Conservation (phyloP, 2,888 invertebrate genomes). For the Aphidoletes aphidimyza region DNA sequence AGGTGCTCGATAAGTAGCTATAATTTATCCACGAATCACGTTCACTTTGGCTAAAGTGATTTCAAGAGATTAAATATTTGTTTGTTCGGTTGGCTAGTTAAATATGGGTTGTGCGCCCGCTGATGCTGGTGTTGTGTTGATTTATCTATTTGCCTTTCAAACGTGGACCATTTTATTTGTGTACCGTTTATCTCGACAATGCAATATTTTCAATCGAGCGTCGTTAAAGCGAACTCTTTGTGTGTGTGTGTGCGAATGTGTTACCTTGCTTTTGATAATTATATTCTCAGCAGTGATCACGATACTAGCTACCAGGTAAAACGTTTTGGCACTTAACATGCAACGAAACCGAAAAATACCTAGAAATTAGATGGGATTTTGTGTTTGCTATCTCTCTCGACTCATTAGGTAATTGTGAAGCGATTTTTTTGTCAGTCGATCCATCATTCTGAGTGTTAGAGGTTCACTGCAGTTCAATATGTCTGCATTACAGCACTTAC, state of each 20-base stretch:
- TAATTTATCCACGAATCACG: slow-evolving; percentile 40
- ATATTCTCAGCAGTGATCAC: background rate
- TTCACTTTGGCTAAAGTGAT: slow-evolving; percentile 43
- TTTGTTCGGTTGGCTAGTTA: background rate
- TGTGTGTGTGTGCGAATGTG: too few species aligned
- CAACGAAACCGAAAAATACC: background rate
- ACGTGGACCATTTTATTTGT: slow-evolving; percentile 4
- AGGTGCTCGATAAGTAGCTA: background rate
- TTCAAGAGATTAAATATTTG: background rate
- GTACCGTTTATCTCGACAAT: background rate
- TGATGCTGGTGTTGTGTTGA: background rate
- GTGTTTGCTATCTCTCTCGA: background rate
- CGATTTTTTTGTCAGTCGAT: background rate
- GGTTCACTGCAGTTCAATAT: background rate
- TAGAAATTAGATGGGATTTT: background rate
- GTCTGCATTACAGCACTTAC: slow-evolving; percentile 19
- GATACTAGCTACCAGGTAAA: background rate
- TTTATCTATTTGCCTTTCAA: slow-evolving; percentile 26
- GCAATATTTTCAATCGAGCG: background rate
- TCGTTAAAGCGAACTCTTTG: too few species aligned
- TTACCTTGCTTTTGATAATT: background rate
- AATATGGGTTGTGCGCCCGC: too few species aligned
- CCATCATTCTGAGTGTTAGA: background rate
- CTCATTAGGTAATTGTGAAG: slow-evolving; percentile 22
- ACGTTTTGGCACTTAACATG: background rate